These are phyloP conservation scores for Neuroterus valhalla DNA, from an alignment of 1,140 invertebrate genomes.

Conservation along the genomic window DNA sequence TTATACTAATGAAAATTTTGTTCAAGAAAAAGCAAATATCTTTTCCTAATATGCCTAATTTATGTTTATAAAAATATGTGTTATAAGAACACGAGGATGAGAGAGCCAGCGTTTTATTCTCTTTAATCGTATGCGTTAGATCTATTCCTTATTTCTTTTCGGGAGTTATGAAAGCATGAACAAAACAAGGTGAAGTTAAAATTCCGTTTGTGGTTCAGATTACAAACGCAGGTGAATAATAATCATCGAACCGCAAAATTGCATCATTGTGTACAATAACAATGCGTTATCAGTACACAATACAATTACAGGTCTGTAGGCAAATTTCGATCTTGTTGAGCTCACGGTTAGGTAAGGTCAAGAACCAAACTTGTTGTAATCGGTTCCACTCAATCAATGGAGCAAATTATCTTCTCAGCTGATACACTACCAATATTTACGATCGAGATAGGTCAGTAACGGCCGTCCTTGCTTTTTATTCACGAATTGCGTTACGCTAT, in stretches of 20 bases:
- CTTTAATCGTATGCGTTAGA: background rate
- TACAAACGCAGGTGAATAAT: background rate
- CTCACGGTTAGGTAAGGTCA: background rate
- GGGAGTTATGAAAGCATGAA: background rate
- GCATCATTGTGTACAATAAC: slow-evolving; percentile 5
- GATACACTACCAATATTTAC: background rate
- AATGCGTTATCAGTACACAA: slow-evolving; percentile 10
- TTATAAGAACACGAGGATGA: no score
- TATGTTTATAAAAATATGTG: no score
- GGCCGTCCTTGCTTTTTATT: background rate
- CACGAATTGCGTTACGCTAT: no score
- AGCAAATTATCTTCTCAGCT: background rate
- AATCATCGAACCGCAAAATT: slow-evolving; percentile 14
- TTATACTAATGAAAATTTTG: no score
- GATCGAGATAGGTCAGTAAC: background rate
- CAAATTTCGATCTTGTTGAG: slow-evolving; percentile 26
- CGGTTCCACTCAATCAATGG: slow-evolving; percentile 4
- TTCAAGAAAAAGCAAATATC: no score
- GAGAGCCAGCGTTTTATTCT: no score
- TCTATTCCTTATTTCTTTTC: background rate
- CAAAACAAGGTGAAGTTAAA: background rate
- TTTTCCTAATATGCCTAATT: no score
- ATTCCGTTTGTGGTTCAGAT: background rate
- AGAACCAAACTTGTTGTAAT: background rate
- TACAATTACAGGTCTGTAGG: background rate